Percentiles rank a stretch among this genome's conserved stretches.
phyloP scores from a whole-genome alignment of 2,797 vertebrate genomes.

The Propithecus perrieri region DNA sequence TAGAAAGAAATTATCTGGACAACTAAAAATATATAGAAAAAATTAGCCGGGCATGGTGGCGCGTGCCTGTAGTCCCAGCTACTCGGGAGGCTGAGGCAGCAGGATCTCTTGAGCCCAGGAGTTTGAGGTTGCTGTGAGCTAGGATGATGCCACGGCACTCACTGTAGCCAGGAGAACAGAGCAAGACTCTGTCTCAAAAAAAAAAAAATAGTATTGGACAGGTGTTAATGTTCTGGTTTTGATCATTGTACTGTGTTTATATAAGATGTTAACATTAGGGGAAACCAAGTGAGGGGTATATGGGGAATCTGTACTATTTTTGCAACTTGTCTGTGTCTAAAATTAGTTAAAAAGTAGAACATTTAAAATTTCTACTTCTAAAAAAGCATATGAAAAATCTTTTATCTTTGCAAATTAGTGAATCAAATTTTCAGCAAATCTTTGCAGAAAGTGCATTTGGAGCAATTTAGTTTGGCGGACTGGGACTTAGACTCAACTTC shows the following conservation, averaged over 20 bases:
- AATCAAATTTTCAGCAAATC: not conserved
- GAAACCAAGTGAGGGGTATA: not conserved
- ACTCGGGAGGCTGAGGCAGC: too few species aligned
- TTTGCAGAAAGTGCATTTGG: not conserved
- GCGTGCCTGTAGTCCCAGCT: too few species aligned
- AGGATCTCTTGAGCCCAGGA: too few species aligned
- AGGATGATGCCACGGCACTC: too few species aligned
- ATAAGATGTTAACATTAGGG: not conserved
- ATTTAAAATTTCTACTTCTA: not conserved
- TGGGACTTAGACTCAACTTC: not conserved
- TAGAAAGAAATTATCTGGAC: too few species aligned
- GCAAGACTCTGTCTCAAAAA: too few species aligned
- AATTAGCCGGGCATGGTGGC: too few species aligned
- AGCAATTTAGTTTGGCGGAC: not conserved
- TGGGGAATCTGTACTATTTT: not conserved
- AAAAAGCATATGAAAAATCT: constrained; percentile 5
- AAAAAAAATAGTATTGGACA: not conserved
- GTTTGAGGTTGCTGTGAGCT: too few species aligned
- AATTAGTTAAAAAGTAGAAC: constrained; percentile 6
- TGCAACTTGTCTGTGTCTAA: not conserved
- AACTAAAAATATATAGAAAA: too few species aligned
- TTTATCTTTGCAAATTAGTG: constrained; percentile 7
- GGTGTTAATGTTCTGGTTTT: not conserved
- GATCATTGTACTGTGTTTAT: not conserved
- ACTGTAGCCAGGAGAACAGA: too few species aligned